phyloP scores from a whole-genome alignment of 2,797 vertebrate species.

The Danionella dracula region DNA sequence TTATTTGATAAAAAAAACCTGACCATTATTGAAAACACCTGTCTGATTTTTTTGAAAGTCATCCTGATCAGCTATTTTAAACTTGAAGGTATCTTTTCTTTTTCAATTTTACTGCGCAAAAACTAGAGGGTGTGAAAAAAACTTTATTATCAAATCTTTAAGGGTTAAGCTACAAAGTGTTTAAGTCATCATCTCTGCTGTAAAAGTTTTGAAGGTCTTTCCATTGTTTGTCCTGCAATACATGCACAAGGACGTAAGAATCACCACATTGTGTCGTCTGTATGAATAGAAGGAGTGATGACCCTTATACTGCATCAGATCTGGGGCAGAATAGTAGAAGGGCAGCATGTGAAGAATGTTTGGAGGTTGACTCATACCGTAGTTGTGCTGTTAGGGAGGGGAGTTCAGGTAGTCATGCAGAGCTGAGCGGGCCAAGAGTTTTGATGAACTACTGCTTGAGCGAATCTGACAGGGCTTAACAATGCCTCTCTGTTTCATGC shows the following conservation, averaged over 20 bases:
- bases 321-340: background rate
- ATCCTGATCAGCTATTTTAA: too few relatives aligned
- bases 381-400: background rate
- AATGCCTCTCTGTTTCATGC: conserved; percentile 38
- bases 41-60: too few relatives aligned
- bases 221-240: conserved; percentile 21
- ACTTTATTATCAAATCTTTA: too few relatives aligned
- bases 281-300: conserved; percentile 19
- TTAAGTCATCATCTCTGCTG: too few relatives aligned
- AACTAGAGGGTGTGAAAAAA: too few relatives aligned
- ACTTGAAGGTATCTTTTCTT: too few relatives aligned
- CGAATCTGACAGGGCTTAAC: conserved; percentile 35
- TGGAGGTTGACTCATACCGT: conserved; percentile 8
- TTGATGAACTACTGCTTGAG: conserved; percentile 37
- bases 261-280: conserved; percentile 1
- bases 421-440: conserved; percentile 36
- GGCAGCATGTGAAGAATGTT: conserved; percentile 12
- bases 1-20: too few relatives aligned
- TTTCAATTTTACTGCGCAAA: too few relatives aligned
- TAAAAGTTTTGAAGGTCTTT: too few relatives aligned
- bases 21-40: too few relatives aligned
- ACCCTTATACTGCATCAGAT: conserved; percentile 18
- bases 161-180: too few relatives aligned
- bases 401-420: conserved; percentile 40
- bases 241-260: conserved; percentile 1